These are phyloP conservation scores for Drosophila elegans DNA, from an alignment of 1,140 invertebrate genomes.

Conservation along the genomic window DNA sequence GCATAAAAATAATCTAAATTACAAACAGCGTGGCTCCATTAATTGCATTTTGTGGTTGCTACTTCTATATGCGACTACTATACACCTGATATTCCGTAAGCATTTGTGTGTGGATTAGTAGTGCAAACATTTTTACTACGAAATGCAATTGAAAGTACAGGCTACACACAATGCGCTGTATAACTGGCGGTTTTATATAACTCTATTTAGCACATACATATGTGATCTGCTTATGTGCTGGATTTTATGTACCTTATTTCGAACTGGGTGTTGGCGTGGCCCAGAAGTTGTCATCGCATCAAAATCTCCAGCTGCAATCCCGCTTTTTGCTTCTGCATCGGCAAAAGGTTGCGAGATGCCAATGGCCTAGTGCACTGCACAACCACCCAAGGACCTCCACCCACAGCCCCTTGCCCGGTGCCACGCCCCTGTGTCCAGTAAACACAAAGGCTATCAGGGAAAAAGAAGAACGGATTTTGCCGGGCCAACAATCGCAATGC, in stretches of 20 bases:
- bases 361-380: conserved; percentile 79
- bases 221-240: conserved; percentile 13
- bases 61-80: conserved; percentile 11
- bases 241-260: conserved; percentile 20
- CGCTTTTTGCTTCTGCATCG: conserved; percentile 22
- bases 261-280: conserved; percentile 54
- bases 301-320: conserved; percentile 55
- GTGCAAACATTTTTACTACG: conserved; percentile 54
- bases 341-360: conserved; percentile 71
- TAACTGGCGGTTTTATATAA: conserved; percentile 30
- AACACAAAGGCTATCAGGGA: conserved; percentile 5
- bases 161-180: conserved; percentile 40
- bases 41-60: conserved; percentile 58
- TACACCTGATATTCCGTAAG: conserved; percentile 14
- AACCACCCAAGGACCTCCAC: conserved; percentile 6
- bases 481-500: conserved; percentile 49
- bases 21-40: conserved; percentile 34
- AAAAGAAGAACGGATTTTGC: conserved; percentile 36
- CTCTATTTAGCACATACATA: conserved; percentile 1
- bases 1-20: conserved; percentile 44
- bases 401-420: conserved; percentile 19
- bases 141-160: conserved; percentile 60
- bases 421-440: conserved; percentile 47
- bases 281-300: conserved; percentile 55
- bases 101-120: conserved; percentile 1